Evolutionary conservation across 2,888 invertebrate species (phyloP).

Genomic region (Trachelus stipa): DNA sequence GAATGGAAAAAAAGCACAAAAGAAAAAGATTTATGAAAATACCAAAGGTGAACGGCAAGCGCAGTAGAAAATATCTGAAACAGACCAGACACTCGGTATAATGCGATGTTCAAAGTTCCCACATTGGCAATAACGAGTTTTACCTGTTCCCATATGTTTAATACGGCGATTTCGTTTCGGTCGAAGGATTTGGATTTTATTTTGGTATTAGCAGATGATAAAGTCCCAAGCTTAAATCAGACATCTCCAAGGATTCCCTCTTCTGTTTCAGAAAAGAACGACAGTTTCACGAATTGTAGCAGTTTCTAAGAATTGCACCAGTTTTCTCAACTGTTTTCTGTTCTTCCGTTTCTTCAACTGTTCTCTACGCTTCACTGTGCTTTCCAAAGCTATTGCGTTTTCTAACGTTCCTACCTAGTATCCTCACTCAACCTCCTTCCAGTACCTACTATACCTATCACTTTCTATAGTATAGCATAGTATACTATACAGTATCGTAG

Average conservation of each 20-base stretch:
- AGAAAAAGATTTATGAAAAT: not conserved
- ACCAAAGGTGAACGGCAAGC: not conserved
- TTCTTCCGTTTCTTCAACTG: conserved; percentile 49
- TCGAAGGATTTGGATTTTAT: conserved; percentile 37
- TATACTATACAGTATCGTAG: not conserved
- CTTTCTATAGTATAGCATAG: not conserved
- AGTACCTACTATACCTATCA: conserved; percentile 1
- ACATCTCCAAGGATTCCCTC: not conserved
- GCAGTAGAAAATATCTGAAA: not conserved
- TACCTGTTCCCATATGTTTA: conserved; percentile 7
- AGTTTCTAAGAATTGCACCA: conserved; percentile 51
- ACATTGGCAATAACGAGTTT: conserved; percentile 11
- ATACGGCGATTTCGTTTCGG: conserved; percentile 21
- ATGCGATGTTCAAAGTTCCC: conserved; percentile 49
- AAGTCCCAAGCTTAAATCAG: conserved; percentile 27
- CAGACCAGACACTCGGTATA: conserved; percentile 33
- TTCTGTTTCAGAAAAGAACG: conserved; percentile 9
- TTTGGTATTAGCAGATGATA: conserved; percentile 52
- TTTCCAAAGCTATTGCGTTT: not conserved
- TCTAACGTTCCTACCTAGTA: not conserved
- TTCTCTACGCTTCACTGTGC: conserved; percentile 47
- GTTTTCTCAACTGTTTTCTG: conserved; percentile 53
- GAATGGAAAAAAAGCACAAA: not conserved
- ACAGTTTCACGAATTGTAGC: conserved; percentile 26
- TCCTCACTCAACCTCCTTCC: not conserved